These are phyloP conservation scores for Neostethus bicornis DNA, from an alignment of 2,797 vertebrate species.

Conservation along the genomic window DNA sequence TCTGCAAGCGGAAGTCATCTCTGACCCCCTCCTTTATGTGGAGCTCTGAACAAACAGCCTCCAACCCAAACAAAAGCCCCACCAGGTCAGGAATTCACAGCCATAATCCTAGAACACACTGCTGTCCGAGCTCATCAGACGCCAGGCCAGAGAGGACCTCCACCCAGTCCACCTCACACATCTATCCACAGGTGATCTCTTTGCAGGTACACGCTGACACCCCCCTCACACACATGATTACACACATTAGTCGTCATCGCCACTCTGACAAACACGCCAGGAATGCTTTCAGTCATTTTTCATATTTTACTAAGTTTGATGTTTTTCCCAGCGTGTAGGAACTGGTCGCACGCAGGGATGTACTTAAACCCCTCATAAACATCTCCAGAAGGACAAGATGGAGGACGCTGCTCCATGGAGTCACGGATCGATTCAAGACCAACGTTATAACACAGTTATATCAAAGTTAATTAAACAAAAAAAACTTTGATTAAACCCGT, in stretches of 20 bases:
- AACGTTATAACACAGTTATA: too few relatives aligned
- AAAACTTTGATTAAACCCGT: too few relatives aligned
- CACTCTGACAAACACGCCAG: constrained; percentile 48
- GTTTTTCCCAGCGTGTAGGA: constrained; percentile 43
- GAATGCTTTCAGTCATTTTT: constrained; percentile 61
- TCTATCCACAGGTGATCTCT: constrained; percentile 28
- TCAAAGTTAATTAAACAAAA: too few relatives aligned
- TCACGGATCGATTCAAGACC: too few relatives aligned
- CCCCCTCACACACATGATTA: constrained; percentile 43
- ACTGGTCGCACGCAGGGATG: constrained; percentile 28
- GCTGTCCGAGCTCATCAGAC: constrained; percentile 81
- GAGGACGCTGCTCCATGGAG: too few relatives aligned
- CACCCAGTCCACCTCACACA: too few relatives aligned
- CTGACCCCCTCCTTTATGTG: constrained; percentile 48
- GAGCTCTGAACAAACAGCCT: constrained; percentile 74
- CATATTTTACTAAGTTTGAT: constrained; percentile 14
- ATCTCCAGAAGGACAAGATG: too few relatives aligned
- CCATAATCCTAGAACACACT: constrained; percentile 83
- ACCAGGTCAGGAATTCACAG: constrained; percentile 71
- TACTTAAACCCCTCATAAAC: too few relatives aligned
- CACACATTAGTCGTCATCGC: constrained; percentile 47
- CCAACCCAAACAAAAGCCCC: constrained; percentile 75
- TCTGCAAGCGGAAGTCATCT: constrained; percentile 68
- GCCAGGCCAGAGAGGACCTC: constrained; percentile 71
- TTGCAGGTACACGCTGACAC: constrained; percentile 39